Conservation (phyloP, 1,140 invertebrate genomes). For the Pogonomyrmex barbatus region DNA sequence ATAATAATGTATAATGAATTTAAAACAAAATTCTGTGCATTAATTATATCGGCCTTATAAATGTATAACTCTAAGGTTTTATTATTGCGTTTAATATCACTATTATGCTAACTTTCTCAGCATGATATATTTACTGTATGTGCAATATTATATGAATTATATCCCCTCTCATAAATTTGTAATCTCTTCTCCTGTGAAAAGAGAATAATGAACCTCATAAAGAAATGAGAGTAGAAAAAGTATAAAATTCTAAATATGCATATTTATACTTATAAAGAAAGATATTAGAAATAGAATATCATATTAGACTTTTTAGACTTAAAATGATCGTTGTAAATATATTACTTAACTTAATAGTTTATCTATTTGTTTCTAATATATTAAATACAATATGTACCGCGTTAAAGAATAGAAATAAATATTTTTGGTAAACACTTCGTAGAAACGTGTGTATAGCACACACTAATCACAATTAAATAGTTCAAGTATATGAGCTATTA, state of each 20-base stretch:
- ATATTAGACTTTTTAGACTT: slow-evolving; percentile 20
- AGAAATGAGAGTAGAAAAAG: slow-evolving; percentile 17
- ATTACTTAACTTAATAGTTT: slow-evolving; percentile 45
- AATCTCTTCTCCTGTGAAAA: slow-evolving; percentile 24
- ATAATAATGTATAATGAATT: slow-evolving; percentile 57
- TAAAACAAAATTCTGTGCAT: slow-evolving; percentile 70
- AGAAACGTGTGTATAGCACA: slow-evolving; percentile 51
- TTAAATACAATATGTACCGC: slow-evolving; percentile 54
- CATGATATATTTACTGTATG: slow-evolving; percentile 54
- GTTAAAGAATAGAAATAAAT: slow-evolving; percentile 72
- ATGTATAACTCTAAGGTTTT: slow-evolving; percentile 71
- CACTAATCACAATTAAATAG: slow-evolving; percentile 57
- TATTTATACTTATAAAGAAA: slow-evolving; percentile 37
- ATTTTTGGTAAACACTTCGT: slow-evolving; percentile 72
- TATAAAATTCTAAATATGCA: slow-evolving; percentile 18
- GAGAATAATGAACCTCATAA: background rate
- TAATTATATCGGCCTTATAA: slow-evolving; percentile 66
- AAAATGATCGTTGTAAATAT: slow-evolving; percentile 55
- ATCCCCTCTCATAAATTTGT: slow-evolving; percentile 40
- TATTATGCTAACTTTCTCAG: slow-evolving; percentile 67
- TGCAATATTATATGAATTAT: slow-evolving; percentile 54
- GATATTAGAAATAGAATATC: slow-evolving; percentile 55
- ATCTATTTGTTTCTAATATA: slow-evolving; percentile 61
- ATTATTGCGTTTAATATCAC: slow-evolving; percentile 78
- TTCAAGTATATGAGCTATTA: slow-evolving; percentile 53